These are phyloP conservation scores for Camponotus vicinus DNA, from an alignment of 1,140 invertebrate genomes.

Conservation along the genomic window DNA sequence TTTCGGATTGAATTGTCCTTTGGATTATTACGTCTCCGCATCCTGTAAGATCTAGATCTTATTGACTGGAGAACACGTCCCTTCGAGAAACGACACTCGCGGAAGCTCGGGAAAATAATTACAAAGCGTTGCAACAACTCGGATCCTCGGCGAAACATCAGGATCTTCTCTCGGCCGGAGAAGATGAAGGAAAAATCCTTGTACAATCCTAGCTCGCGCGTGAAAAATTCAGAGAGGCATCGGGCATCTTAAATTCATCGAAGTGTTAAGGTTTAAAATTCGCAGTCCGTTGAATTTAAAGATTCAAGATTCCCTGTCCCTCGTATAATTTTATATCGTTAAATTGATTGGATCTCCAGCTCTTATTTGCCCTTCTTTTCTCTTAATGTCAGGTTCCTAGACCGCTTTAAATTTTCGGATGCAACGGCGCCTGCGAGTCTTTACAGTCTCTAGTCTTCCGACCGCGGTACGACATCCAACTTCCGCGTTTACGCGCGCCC, in stretches of 20 bases:
- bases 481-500: background rate
- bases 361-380: background rate
- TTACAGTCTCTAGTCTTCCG: background rate
- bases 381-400: background rate
- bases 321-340: background rate
- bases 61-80: background rate
- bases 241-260: background rate
- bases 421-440: too few relatives aligned
- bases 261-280: background rate
- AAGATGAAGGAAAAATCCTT: background rate
- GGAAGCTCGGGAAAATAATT: background rate
- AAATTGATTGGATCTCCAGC: background rate
- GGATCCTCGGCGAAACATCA: background rate
- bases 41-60: background rate
- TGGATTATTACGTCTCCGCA: background rate
- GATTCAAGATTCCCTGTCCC: background rate
- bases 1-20: slow-evolving; percentile 5
- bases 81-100: background rate
- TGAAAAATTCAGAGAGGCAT: background rate
- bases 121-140: background rate
- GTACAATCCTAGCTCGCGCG: background rate
- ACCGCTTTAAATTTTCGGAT: background rate
- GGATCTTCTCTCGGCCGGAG: background rate
- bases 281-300: background rate
- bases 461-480: background rate